A percentile compares a stretch with the other conserved stretches of the same genome.
These are phyloP conservation scores for Sebastes matsubarae DNA, from an alignment of 2,797 vertebrate species.

Conservation along the genomic window DNA sequence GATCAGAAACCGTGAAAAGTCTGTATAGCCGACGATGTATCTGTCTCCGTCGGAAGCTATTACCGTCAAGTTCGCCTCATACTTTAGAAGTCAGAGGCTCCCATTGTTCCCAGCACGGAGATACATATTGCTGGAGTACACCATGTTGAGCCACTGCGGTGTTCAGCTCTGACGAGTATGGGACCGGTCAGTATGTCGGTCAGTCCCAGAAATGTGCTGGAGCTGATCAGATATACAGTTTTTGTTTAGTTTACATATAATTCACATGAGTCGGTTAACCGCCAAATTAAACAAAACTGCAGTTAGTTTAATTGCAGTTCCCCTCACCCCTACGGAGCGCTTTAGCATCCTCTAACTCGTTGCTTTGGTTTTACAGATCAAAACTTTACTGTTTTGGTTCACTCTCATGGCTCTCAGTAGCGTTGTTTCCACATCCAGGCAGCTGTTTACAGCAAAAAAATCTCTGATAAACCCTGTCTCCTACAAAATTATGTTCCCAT, in stretches of 20 bases:
- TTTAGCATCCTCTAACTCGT: too few species aligned
- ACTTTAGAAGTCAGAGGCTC: constrained; percentile 3
- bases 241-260: not conserved
- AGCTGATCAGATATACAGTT: not conserved
- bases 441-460: not conserved
- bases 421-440: too few species aligned
- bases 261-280: not conserved
- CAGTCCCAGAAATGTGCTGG: not conserved
- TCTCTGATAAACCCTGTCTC: not conserved
- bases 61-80: not conserved
- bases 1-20: constrained; percentile 13
- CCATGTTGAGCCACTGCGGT: not conserved
- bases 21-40: not conserved
- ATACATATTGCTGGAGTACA: not conserved
- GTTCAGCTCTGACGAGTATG: not conserved
- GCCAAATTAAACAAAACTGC: not conserved
- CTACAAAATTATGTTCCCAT: not conserved
- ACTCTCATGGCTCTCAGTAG: not conserved
- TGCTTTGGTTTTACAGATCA: too few species aligned
- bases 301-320: not conserved
- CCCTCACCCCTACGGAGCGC: not conserved
- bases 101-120: not conserved
- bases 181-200: not conserved
- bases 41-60: constrained; percentile 5
- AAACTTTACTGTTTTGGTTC: too few species aligned